Percentiles rank a stretch among this genome's conserved stretches.
Conservation (phyloP, 2,797 vertebrate genomes). For the Poeciliopsis presidionis region DNA sequence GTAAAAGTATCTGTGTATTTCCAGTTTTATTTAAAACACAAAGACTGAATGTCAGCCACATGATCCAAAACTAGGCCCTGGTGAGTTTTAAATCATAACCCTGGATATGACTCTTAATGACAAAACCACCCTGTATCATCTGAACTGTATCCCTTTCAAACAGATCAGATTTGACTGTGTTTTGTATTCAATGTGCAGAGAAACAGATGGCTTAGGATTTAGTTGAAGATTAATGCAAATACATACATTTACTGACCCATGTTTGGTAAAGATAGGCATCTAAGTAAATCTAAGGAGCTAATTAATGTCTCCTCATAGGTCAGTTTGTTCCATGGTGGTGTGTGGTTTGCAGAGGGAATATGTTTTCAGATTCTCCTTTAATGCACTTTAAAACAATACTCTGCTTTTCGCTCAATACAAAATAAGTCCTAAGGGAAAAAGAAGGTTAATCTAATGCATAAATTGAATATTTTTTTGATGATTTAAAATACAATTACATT, state of each 20-base stretch:
- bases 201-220: background rate
- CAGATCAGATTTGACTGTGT: background rate
- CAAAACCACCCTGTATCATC: constrained; percentile 27
- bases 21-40: background rate
- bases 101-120: constrained; percentile 28
- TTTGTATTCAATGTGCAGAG: constrained; percentile 12
- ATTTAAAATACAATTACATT: background rate
- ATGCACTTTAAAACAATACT: background rate
- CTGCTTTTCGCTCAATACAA: background rate
- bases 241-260: constrained; percentile 6
- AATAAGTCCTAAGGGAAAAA: background rate
- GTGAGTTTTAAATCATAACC: constrained; percentile 5
- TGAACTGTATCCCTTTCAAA: constrained; percentile 8
- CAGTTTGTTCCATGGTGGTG: constrained; percentile 15
- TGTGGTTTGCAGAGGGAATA: background rate
- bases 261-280: background rate
- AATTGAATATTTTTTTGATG: background rate
- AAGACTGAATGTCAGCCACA: background rate
- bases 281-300: background rate
- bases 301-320: background rate
- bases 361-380: background rate
- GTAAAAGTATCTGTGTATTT: constrained; percentile 8
- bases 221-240: constrained; percentile 8
- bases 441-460: background rate
- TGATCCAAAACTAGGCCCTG: background rate